These are phyloP conservation scores for Oxycera nigricornis DNA, from an alignment of 2,888 invertebrate genomes.

Conservation along the genomic window DNA sequence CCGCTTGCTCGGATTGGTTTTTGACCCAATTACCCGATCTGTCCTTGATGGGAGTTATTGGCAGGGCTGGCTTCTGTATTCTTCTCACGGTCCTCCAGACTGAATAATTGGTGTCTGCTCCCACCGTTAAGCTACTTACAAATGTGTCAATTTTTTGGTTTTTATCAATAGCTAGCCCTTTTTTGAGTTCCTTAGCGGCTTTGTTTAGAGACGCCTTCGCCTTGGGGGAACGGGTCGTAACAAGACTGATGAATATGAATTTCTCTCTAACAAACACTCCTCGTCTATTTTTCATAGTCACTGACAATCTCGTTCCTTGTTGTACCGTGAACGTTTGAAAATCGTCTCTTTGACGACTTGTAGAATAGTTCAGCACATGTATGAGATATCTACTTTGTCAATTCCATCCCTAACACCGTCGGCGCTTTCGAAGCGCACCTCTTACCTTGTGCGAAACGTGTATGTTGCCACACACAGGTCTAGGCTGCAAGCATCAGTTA, in stretches of 20 bases:
- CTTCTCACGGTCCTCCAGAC: too few relatives aligned
- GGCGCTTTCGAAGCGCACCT: not conserved
- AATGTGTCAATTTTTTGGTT: too few relatives aligned
- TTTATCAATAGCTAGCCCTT: too few relatives aligned
- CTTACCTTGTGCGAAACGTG: not conserved
- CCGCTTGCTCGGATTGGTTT: too few relatives aligned
- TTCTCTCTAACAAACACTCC: conserved; percentile 36
- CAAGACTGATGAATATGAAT: conserved; percentile 46
- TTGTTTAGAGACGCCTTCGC: too few relatives aligned
- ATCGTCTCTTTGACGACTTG: conserved; percentile 11
- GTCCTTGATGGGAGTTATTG: too few relatives aligned
- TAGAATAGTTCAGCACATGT: conserved; percentile 20
- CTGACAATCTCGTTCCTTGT: conserved; percentile 9
- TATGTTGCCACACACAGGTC: conserved; percentile 8
- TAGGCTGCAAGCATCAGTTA: conserved; percentile 36
- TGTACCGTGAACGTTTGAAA: not conserved
- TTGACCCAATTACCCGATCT: too few relatives aligned
- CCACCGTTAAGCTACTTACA: too few relatives aligned
- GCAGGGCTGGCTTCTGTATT: too few relatives aligned
- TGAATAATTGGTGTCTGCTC: too few relatives aligned
- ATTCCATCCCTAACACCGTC: conserved; percentile 17
- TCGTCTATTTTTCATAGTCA: not conserved
- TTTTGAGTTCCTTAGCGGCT: too few relatives aligned
- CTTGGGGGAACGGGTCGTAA: too few relatives aligned
- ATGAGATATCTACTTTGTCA: conserved; percentile 17